A percentile compares a stretch with the other conserved stretches of the same genome.
phyloP scores from a whole-genome alignment of 2,888 invertebrate species.

The Bursaphelenchus okinawaensis region DNA sequence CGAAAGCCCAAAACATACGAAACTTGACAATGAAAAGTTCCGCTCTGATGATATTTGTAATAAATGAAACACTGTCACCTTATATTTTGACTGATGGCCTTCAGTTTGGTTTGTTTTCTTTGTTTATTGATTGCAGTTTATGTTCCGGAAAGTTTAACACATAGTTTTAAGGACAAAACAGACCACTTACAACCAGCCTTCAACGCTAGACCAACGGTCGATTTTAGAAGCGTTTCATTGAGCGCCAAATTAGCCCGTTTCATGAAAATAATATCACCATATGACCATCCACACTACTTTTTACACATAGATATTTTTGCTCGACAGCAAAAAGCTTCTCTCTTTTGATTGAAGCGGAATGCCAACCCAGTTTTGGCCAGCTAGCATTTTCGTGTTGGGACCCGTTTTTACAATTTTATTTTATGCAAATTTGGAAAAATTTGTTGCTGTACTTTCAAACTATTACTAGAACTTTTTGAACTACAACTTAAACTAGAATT shows the following conservation, averaged over 20 bases:
- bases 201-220: not conserved
- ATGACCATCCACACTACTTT: not conserved
- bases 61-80: not conserved
- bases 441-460: too few species aligned
- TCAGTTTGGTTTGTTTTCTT: not conserved
- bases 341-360: not conserved
- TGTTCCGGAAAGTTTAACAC: not conserved
- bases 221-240: not conserved
- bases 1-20: too few species aligned
- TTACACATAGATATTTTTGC: not conserved
- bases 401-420: too few species aligned
- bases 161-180: not conserved
- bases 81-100: not conserved
- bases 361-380: not conserved
- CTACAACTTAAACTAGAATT: too few species aligned
- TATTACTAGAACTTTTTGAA: too few species aligned
- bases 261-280: not conserved
- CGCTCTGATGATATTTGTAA: not conserved
- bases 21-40: too few species aligned
- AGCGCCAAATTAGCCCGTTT: not conserved
- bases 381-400: not conserved
- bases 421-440: too few species aligned
- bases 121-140: not conserved
- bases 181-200: not conserved
- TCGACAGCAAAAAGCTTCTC: not conserved